Base-by-base conservation (phyloP, 2,888 invertebrate species). In the Drosophila gaucha region DNA sequence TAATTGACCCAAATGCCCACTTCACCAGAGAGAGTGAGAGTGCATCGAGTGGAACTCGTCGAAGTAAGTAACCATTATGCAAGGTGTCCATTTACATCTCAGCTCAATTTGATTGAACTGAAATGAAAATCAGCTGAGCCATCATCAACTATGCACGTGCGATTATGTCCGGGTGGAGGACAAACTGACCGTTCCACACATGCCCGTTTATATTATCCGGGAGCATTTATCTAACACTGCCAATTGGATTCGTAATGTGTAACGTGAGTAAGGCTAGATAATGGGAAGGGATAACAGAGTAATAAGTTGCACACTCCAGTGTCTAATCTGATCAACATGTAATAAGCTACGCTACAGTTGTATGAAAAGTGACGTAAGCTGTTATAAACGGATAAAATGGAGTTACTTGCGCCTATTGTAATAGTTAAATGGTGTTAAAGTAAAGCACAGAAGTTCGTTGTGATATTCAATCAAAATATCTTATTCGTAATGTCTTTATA, bases 171-270 rank as follows among this genome's bases (percentile, higher is more conserved):
- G 9, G 14, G 9, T 41, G 24, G 1, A 14, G 26, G 46, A 33
- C 76, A 47, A 63, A 71, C 59, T 67, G 77, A 63, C 49, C 80
- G 52, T 26, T 64, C 63, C 63, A 55, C 60, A 58, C 54, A 44
- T 66, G 65, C 43, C 79, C 70, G 47, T 50, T 66, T 35, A 49
- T 47, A 47, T 82, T 85, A 82, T 78, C 79, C 67, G 55, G 44
- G 46, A 67, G 63, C 75, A 85, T 87, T 80, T 87, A 85, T 80
- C 74, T 77, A 50, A 26, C 75, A 70, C 59, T 78, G 65, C 44
- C 79, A 82, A 87, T 82, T 69, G 75, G 75, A 69, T 68, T 69
- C 54, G 84, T 54, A 41, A 67, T 86, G 80, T 54, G 68, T 18
- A n/a, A 30, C 44, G 18, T 30, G 44, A 43, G 54, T 31, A 30